These are phyloP conservation scores for Pinna nobilis DNA, from an alignment of 1,140 invertebrate genomes.

Conservation along the genomic window DNA sequence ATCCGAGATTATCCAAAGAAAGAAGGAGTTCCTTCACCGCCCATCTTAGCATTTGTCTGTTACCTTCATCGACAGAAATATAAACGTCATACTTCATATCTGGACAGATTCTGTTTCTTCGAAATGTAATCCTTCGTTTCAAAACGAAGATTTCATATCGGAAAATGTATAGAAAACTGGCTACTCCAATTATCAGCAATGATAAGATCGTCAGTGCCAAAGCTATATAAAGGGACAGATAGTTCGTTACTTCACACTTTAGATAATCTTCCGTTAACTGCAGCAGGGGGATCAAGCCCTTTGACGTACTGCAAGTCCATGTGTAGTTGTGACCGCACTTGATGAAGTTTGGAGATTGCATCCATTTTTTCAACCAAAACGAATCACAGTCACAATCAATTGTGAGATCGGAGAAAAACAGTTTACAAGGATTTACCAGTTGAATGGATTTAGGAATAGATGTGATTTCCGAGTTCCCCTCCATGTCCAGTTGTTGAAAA, in stretches of 20 bases:
- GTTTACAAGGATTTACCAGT: no score
- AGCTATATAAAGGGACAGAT: not conserved
- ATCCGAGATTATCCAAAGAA: slow-evolving; percentile 1
- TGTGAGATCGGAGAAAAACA: no score
- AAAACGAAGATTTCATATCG: slow-evolving; percentile 30
- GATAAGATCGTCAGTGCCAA: slow-evolving; percentile 1
- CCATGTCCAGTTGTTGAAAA: not conserved
- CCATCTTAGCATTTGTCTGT: slow-evolving; percentile 14
- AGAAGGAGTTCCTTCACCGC: not conserved
- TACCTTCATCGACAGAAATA: slow-evolving; percentile 31
- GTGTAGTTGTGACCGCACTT: not conserved
- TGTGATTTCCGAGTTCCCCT: no score
- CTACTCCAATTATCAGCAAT: not conserved
- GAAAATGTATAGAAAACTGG: not conserved
- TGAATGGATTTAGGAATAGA: no score
- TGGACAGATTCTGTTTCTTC: not conserved
- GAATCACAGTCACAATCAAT: not conserved
- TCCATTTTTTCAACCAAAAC: slow-evolving; percentile 24
- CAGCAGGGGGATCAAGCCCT: not conserved
- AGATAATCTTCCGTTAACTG: not conserved
- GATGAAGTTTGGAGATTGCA: not conserved
- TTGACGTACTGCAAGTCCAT: not conserved
- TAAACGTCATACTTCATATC: slow-evolving; percentile 32
- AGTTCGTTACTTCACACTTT: slow-evolving; percentile 3
- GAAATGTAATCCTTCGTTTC: not conserved